phyloP scores from a whole-genome alignment of 2,888 invertebrate genomes.

The Zaprionus lineosus region DNA sequence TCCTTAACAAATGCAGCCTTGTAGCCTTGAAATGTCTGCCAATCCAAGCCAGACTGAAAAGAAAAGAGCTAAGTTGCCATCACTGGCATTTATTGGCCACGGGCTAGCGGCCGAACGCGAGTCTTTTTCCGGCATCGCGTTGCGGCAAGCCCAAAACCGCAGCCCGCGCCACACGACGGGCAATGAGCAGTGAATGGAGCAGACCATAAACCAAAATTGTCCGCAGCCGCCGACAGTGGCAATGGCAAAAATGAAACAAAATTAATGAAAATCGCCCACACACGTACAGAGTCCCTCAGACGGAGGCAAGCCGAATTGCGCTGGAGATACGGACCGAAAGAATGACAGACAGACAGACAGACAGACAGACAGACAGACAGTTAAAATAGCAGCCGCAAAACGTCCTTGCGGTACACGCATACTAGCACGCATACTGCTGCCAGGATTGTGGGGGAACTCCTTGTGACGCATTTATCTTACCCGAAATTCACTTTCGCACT shows the following conservation, averaged over 20 bases:
- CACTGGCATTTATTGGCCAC: too few relatives aligned
- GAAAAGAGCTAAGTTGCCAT: too few relatives aligned
- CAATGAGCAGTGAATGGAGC: constrained; percentile 22
- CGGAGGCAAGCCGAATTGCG: too few relatives aligned
- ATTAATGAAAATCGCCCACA: constrained; percentile 69
- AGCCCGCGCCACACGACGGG: too few relatives aligned
- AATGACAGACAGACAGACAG: constrained; percentile 2
- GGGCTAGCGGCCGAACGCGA: too few relatives aligned
- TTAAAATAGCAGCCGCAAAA: constrained; percentile 71
- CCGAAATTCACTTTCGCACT: constrained; percentile 74
- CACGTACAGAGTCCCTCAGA: too few relatives aligned
- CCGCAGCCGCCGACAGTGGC: constrained; percentile 41
- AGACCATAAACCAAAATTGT: constrained; percentile 69
- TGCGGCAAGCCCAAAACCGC: constrained; percentile 63
- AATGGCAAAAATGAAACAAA: constrained; percentile 61
- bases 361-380: constrained; percentile 52
- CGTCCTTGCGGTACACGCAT: constrained; percentile 62
- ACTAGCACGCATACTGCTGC: too few relatives aligned
- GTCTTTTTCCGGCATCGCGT: constrained; percentile 40
- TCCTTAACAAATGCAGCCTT: too few relatives aligned
- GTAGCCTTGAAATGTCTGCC: too few relatives aligned
- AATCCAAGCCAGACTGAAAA: too few relatives aligned
- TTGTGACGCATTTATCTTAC: constrained; percentile 70
- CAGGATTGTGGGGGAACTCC: constrained; percentile 34
- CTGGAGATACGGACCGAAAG: too few relatives aligned